Base-by-base conservation (phyloP, 2,113 vertebrate genomes). In the Paramormyrops kingsleyae region DNA sequence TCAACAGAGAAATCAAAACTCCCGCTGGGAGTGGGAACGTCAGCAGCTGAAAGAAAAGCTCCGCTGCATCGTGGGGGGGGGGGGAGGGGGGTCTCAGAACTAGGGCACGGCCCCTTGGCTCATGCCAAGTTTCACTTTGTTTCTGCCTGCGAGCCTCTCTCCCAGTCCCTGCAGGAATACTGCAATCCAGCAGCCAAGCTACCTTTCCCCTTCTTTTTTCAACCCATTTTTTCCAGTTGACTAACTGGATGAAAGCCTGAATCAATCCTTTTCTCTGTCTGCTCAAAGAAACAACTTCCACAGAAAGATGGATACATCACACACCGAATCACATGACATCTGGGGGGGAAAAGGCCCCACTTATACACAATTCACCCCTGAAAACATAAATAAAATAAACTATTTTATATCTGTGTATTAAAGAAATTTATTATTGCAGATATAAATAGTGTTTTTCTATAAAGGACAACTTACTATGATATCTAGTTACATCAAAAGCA, bases 231-330 rank as follows among this genome's bases (percentile, higher is more conserved):
- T 87, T 74, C 46, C 80, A 62, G 50, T 62, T 46, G 80, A 85
- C 80, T 62, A 42, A 31, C 66, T 59, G 31, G 49, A 53, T 83
- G 47, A 83, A 80, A 80, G 83, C 83, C 44, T n/a, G 66, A 49
- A 89, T 91, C 88, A 91, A 89, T 90, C 89, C 88, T 70, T 77
- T 89, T 88, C 46, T 77, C 89, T 88, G 59, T 53, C 87, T 85
- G 85, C 56, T 91, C 49, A 91, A 90, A 92, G 42, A 83, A 90
- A 83, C 13, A 90, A 91, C 50, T n/a, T 92, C 84, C 44, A 47
- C 74, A 46, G 42, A 31, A 52, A 52, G 35, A 44, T 42, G 42
- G 42, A 44, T 56, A 59, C 19, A n/a, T 21, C 8, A 87, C 70
- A 66, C 39, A n/a, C 31, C 15, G 31, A 84, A 88, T 53, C 52